Conservation (phyloP, 2,113 vertebrate species). For the Embiotoca jacksoni region DNA sequence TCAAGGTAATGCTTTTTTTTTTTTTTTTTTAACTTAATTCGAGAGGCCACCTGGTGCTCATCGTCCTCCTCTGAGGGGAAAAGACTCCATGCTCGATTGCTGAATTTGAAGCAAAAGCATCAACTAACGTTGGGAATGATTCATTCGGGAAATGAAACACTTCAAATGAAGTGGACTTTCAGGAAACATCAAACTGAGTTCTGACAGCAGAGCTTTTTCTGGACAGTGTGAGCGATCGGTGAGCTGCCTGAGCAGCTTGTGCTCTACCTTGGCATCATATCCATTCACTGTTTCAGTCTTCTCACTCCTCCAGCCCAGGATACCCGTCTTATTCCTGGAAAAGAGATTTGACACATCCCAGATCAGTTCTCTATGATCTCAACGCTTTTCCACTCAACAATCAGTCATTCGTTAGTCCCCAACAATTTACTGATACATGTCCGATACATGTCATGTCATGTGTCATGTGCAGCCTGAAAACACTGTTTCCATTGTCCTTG, state of each 20-base stretch:
- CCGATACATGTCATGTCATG: not conserved
- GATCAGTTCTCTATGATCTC: not conserved
- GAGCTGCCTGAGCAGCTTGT: not conserved
- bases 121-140: constrained; percentile 27
- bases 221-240: constrained; percentile 4
- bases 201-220: constrained; percentile 9
- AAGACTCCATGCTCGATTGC: not conserved
- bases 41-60: constrained; percentile 18
- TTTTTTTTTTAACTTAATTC: constrained; percentile 3
- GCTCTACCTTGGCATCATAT: constrained; percentile 95
- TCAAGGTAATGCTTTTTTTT: constrained; percentile 30
- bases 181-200: constrained; percentile 18
- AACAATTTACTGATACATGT: not conserved
- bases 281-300: constrained; percentile 96
- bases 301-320: constrained; percentile 98
- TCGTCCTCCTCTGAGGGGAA: not conserved
- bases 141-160: constrained; percentile 15
- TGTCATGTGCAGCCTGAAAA: constrained; percentile 10
- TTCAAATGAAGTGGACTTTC: constrained; percentile 20
- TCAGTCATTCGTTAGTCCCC: not conserved
- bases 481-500: constrained; percentile 15
- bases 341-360: constrained; percentile 19
- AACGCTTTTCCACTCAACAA: not conserved
- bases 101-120: rapidly evolving
- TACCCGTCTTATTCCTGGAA: constrained; percentile 95